Conservation (phyloP, 2,113 vertebrate genomes). For the Cynoglossus semilaevis region DNA sequence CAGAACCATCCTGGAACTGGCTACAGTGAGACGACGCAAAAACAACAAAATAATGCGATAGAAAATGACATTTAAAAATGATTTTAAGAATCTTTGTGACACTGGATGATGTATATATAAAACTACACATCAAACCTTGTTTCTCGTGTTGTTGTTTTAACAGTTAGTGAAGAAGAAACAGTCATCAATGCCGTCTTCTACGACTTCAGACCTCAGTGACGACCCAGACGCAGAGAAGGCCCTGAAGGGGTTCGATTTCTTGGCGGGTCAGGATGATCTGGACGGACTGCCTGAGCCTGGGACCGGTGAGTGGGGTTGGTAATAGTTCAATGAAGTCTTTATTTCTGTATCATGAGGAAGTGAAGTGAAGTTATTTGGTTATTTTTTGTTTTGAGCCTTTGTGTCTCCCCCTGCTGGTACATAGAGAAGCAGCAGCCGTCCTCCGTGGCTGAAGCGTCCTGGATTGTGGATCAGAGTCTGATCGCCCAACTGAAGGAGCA, state of each 20-base stretch:
- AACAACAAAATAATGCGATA: neutral
- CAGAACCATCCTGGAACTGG: constrained; percentile 83
- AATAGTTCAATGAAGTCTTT: constrained; percentile 37
- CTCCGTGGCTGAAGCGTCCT: constrained; percentile 80
- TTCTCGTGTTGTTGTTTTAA: neutral
- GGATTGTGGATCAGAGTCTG: constrained; percentile 98
- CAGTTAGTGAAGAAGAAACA: constrained; percentile 89
- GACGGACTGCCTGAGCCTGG: constrained; percentile 78
- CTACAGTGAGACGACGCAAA: constrained; percentile 79
- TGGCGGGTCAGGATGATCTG: constrained; percentile 84
- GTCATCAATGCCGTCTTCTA: constrained; percentile 61
- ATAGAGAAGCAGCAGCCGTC: constrained; percentile 93
- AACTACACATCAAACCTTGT: too few relatives aligned
- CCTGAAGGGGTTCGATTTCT: constrained; percentile 93
- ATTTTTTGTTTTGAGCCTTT: too few relatives aligned
- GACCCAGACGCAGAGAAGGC: constrained; percentile 93
- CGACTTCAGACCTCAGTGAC: constrained; percentile 81
- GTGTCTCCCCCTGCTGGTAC: constrained; percentile 59
- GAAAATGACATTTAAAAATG: too few relatives aligned
- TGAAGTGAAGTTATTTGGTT: too few relatives aligned
- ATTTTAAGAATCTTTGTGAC: too few relatives aligned
- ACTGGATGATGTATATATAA: too few relatives aligned
- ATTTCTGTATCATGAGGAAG: too few relatives aligned
- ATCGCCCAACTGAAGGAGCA: constrained; percentile 98
- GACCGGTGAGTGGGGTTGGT: constrained; percentile 86